Evolutionary conservation across 2,113 vertebrate species (phyloP), one percentile per base, ranked within the genome.

Genomic region (Cettia cetti): DNA sequence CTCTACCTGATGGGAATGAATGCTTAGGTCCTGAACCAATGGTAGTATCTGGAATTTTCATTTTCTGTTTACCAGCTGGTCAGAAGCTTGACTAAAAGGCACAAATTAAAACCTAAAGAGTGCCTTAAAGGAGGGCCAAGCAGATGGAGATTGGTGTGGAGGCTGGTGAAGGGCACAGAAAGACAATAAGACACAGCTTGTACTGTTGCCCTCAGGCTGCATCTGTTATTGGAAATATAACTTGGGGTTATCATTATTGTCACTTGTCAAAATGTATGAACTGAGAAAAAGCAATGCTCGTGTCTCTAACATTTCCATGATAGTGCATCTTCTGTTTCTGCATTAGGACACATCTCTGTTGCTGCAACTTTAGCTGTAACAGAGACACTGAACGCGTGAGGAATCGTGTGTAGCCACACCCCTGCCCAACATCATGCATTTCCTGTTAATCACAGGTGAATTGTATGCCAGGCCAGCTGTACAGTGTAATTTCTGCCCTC

Each of bases 191-290:
- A 77, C 64, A 39, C 40, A 68, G 74, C 79, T 74, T 66, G 68
- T 24, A 56, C 66, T 66, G 50, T 65, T 88, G 56, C 63, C 79
- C 52, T 81, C 47, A 54, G 75, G 92, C 76, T 90, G 82, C 84
- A 63, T 76, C 87, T 95, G 66, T 80, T 80, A 63, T n/a, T 93
- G 79, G 52, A 89, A 95, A 57, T 92, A 82, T 84, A 88, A 86
- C 71, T 66, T 30, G 71, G 16, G 33, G 44, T 86, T 89, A 54
- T 89, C 64, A 5, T 88, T 78, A 53, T 69, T 90, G 79, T 93
- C 92, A 93, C 44, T 86, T 87, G 54, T 26, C 72, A 77, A 42
- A 77, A 42, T 39, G 35, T 64, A 33, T 28, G 64, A 86, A 63
- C 64, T 75, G 63, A 66, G 35, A 81, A 61, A 87, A 78, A 75